Evolutionary conservation across 1,140 invertebrate species (phyloP).

Genomic region (Charaxes varanes): DNA sequence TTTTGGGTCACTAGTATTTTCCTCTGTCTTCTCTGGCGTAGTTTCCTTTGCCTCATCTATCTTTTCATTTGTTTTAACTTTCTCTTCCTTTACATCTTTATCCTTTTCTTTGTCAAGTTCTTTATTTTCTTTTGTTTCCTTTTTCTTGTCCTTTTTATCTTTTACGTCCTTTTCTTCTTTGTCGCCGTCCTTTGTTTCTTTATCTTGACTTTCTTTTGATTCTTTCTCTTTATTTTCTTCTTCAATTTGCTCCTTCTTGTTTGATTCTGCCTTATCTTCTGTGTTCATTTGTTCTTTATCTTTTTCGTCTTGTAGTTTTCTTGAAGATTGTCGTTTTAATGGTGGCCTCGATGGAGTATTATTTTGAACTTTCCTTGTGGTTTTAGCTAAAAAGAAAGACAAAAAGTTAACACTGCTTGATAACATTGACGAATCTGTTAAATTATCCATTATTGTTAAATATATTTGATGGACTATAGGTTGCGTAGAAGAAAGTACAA

Average conservation of each 20-base stretch:
- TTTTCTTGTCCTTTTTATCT: slow-evolving; percentile 8
- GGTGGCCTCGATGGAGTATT: slow-evolving; percentile 35
- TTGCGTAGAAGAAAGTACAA: no score
- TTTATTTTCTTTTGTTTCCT: slow-evolving; percentile 13
- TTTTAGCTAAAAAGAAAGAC: no score
- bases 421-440: no score
- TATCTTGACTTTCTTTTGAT: slow-evolving; percentile 10
- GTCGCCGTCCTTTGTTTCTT: slow-evolving; percentile 8
- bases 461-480: no score
- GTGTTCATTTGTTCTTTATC: slow-evolving; percentile 24
- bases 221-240: slow-evolving; percentile 21
- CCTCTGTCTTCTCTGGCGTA: slow-evolving; percentile 6
- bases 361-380: no score
- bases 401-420: no score
- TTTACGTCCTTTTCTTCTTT: slow-evolving; percentile 10
- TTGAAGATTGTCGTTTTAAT: slow-evolving; percentile 44
- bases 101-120: slow-evolving; percentile 15
- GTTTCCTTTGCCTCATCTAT: slow-evolving; percentile 10
- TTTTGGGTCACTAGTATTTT: slow-evolving; percentile 15
- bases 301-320: slow-evolving; percentile 38
- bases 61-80: slow-evolving; percentile 9
- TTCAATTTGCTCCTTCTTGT: slow-evolving; percentile 16
- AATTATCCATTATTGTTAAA: no score
- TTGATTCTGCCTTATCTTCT: slow-evolving; percentile 22
- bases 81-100: slow-evolving; percentile 11